Conservation (phyloP, 64 coral and sea anemone species). For the Acropora tenuis region DNA sequence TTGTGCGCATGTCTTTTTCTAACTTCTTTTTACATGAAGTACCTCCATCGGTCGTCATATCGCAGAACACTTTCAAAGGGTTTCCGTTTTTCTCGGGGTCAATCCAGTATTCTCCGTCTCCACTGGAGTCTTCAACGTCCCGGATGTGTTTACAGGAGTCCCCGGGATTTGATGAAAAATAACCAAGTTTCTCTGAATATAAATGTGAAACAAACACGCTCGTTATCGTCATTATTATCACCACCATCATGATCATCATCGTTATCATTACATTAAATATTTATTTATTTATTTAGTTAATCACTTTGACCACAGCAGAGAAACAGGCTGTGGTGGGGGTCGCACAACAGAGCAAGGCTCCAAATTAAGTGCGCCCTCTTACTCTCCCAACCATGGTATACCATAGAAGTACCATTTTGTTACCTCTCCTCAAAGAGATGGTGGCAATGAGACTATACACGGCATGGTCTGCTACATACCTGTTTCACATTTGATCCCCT, state of each 20-base stretch:
- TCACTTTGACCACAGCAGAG: too few species aligned
- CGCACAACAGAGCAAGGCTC: too few species aligned
- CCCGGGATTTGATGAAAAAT: not conserved
- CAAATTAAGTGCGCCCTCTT: too few species aligned
- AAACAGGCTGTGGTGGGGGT: too few species aligned
- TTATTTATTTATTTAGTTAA: too few species aligned
- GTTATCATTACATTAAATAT: too few species aligned
- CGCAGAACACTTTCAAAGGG: conserved; percentile 45
- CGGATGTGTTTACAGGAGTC: conserved; percentile 34
- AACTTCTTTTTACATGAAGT: not conserved
- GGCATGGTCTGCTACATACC: not conserved
- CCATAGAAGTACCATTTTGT: too few species aligned
- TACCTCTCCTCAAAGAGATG: too few species aligned
- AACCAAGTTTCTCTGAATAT: conserved; percentile 12
- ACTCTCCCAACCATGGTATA: too few species aligned
- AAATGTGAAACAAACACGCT: too few species aligned
- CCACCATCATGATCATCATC: not conserved
- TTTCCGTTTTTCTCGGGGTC: conserved; percentile 35
- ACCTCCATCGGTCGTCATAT: conserved; percentile 60
- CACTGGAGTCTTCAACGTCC: not conserved
- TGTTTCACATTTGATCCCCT: not conserved
- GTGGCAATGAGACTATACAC: too few species aligned
- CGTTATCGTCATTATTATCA: not conserved
- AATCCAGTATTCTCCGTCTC: conserved; percentile 53
- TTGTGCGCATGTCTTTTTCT: too few species aligned